Conservation (phyloP, 1,140 invertebrate species). For the Drosophila melanica region DNA sequence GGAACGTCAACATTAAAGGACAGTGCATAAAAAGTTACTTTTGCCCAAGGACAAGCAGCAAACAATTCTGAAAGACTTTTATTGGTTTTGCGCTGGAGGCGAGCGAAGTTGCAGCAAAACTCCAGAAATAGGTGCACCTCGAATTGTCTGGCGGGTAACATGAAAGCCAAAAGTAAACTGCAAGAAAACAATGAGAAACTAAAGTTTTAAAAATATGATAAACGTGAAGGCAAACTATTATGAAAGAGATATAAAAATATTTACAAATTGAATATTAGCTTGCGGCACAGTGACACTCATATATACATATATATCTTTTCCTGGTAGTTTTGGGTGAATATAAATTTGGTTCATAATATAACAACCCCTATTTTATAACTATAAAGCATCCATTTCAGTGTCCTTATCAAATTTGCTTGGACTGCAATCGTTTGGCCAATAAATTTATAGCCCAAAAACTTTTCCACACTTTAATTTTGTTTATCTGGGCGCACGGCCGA, state of each 20-base stretch:
- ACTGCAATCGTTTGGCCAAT: conserved; percentile 20
- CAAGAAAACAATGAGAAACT: not conserved
- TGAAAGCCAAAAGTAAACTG: conserved; percentile 5
- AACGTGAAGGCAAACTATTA: not conserved
- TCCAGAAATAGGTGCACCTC: conserved; percentile 20
- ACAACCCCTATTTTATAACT: not conserved
- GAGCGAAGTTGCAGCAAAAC: not conserved
- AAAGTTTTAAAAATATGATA: not conserved
- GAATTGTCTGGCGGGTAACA: not conserved
- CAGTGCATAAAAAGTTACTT: conserved; percentile 35
- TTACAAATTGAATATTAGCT: not conserved
- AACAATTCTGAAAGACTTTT: conserved; percentile 22
- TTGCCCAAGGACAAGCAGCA: conserved; percentile 14
- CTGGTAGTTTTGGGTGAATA: too few species aligned
- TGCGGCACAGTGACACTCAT: too few species aligned
- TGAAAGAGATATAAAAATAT: not conserved
- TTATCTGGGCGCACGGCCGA: conserved; percentile 58
- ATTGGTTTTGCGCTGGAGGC: conserved; percentile 32
- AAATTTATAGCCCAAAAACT: conserved; percentile 28
- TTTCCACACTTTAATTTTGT: conserved; percentile 48
- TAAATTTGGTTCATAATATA: not conserved
- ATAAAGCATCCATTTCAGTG: not conserved
- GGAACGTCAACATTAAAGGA: conserved; percentile 62
- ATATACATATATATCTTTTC: not conserved
- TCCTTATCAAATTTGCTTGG: not conserved